Conservation (phyloP, 2,888 invertebrate species). For the Pachydiplax longipennis region DNA sequence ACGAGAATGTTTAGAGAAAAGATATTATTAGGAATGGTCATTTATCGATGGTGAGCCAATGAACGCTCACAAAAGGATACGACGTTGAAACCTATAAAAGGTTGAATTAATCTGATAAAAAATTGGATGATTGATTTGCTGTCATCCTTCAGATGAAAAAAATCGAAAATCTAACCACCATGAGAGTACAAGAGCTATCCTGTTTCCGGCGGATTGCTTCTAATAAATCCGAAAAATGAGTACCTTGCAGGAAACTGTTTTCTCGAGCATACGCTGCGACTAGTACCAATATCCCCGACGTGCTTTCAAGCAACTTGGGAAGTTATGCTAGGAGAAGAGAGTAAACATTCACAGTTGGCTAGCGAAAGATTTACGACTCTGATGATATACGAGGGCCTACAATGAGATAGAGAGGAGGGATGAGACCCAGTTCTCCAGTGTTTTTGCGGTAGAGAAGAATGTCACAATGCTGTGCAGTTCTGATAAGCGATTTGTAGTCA, state of each 20-base stretch:
- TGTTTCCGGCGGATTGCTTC: not conserved
- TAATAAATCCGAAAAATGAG: not conserved
- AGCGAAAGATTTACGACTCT: not conserved
- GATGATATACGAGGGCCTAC: not conserved
- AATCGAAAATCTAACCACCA: not conserved
- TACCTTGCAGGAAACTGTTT: not conserved
- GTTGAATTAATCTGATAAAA: not conserved
- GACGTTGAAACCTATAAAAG: not conserved
- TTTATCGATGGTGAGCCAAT: not conserved
- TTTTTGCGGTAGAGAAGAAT: not conserved
- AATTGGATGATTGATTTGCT: not conserved
- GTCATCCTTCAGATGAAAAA: not conserved
- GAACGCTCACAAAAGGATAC: not conserved
- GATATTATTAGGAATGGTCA: not conserved
- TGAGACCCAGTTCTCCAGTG: not conserved
- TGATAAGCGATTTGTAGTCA: not conserved
- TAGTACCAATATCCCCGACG: not conserved
- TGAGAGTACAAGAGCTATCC: not conserved
- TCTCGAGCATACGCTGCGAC: not conserved
- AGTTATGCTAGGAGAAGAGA: not conserved
- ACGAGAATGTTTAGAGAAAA: too few relatives aligned
- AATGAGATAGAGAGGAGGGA: not conserved
- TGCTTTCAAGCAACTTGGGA: not conserved
- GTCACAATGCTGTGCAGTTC: not conserved
- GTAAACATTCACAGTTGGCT: not conserved